A percentile compares a stretch with the other conserved stretches of the same genome.
These are phyloP conservation scores for Pseudococcus viburni DNA, from an alignment of 2,888 invertebrate species.

Conservation along the genomic window DNA sequence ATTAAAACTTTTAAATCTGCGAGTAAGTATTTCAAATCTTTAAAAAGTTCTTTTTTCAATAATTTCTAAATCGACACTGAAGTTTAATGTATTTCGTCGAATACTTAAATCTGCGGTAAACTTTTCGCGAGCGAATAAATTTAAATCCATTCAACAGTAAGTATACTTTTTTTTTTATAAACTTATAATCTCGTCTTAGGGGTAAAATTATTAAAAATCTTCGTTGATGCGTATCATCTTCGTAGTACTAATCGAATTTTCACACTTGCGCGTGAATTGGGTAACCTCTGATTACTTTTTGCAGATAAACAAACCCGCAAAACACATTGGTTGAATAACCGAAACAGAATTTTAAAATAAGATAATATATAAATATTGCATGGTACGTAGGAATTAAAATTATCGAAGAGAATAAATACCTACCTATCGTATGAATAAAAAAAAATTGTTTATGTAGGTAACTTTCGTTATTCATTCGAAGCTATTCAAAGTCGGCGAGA, in stretches of 20 bases:
- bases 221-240: background rate
- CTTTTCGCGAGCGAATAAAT: conserved; percentile 31
- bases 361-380: background rate
- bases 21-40: conserved; percentile 5
- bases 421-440: no score
- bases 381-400: no score
- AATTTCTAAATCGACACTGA: conserved; percentile 38
- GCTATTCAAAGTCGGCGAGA: no score
- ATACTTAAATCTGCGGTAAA: conserved; percentile 39
- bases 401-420: no score
- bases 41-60: conserved; percentile 20
- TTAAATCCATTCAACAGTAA: conserved; percentile 39
- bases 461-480: no score
- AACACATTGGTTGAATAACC: background rate
- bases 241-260: background rate
- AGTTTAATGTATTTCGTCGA: background rate
- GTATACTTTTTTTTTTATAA: conserved; percentile 20
- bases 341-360: background rate
- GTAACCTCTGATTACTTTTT: background rate
- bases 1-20: conserved; percentile 37
- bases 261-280: background rate
- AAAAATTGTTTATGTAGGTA: no score
- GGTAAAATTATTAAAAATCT: conserved; percentile 9
- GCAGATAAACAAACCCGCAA: background rate
- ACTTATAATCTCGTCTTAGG: background rate